Base-by-base conservation (phyloP, 2,797 vertebrate species). In the Brachyalestes nurse region DNA sequence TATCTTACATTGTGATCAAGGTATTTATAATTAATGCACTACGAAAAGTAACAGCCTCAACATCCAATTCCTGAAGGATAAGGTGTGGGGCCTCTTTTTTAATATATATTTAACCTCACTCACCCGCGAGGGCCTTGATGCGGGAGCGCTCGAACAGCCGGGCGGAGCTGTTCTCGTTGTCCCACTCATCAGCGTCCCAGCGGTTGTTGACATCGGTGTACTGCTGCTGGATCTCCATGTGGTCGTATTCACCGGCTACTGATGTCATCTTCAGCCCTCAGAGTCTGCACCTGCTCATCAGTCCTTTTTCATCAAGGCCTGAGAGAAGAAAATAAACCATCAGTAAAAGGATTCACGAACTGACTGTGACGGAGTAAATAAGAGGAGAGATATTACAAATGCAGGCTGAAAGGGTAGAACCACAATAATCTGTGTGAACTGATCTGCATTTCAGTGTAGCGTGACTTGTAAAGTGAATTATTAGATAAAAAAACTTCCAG, bases 121-220 rank as follows among this genome's bases (percentile, higher is more conserved):
- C 87, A 98, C 97, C 97, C 91, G 97, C 97, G 16, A 99, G 90
- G 45, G 97, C 97, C 91, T 99, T 99, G 93, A 99, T 99, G 77
- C 97, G 96, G 0, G 97, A 99, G 66, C 97, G 94, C 82, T 99
- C 97, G 1, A 99, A 99, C 55, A 99, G 95, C 0, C 97, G 91
- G 0, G 97, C 97, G 0, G 97, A 99, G 86, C 97, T 99, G 93
- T 99, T 99, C 90, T 99, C 97, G 0, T 99, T 99, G 94, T 99
- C 97, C 97, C 97, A 99, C 85, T 99, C 97, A 0, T 99, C 97
- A 0, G 91, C 90, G 0, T 99, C 97, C 97, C 97, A 99, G 88
- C 97, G 97, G 93, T 98, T 99, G 95, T 99, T 99, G 91, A 99
- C 97, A 0, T 96, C 96, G 0, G 95, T 96, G 94, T 96, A 97